Base-by-base conservation (phyloP, 2,113 vertebrate genomes). In the Poecile atricapillus region DNA sequence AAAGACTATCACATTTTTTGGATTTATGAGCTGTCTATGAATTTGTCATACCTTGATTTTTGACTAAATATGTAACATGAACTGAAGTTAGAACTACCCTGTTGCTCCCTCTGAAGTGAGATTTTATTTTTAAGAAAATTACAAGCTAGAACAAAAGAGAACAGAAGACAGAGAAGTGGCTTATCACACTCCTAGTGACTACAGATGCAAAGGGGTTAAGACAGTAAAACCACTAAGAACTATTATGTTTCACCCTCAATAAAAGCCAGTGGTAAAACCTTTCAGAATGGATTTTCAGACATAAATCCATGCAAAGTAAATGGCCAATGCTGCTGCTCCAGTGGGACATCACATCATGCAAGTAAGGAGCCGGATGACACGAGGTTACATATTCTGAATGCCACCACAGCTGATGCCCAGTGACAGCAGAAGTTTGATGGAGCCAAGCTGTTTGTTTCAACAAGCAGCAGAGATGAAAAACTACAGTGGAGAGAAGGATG, bases 41-140 rank as follows among this genome's bases (percentile, higher is more conserved):
- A 92, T 92, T 93, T 94, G 69, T 93, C 90, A 93, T 87, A 93
- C 87, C 56, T 86, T 71, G 23, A 73, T 92, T 94, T 94, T 71
- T 92, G 81, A 73, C 63, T 95, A 85, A 91, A 76, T 47, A 80
- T 31, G 73, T 68, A 90, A 81, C 0, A 1, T 41, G 59, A 93
- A 85, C 31, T 81, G 41, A 85, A 89, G 74, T 31, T 65, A 93
- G 55, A 93, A 93, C 37, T 83, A 81, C 23, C 23, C 13, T 85
- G 13, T 69, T 79, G 56, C 55, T 88, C 44, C 35, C 73, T 87
- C 33, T 52, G 28, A 89, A 96, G 43, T 47, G 11, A 89, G 19
- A 18, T 55, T 94, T 67, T 90, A 84, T 59, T 74, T 88, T 77
- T 91, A 78, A 71, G 27, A 27, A 31, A 69, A 56, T 15, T 44